These are phyloP conservation scores for Rhinichthys osculus DNA, from an alignment of 2,797 vertebrate genomes.

Conservation along the genomic window DNA sequence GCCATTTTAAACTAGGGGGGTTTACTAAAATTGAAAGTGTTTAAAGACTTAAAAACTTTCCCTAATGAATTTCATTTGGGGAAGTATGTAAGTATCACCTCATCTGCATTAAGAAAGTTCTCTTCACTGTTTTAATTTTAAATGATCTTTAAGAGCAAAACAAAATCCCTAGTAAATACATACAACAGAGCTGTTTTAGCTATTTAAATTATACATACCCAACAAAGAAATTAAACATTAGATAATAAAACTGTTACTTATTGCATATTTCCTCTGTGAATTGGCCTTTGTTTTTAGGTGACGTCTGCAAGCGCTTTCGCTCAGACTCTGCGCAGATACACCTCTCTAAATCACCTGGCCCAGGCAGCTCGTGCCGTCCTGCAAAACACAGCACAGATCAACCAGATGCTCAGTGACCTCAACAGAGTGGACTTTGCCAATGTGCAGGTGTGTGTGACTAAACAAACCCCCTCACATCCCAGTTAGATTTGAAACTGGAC, in stretches of 20 bases:
- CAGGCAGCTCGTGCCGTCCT: conserved; percentile 93
- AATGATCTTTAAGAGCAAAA: conserved; percentile 1
- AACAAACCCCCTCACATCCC: neutral
- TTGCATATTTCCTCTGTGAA: neutral
- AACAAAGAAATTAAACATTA: neutral
- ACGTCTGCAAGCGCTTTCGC: conserved; percentile 92
- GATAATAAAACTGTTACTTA: neutral
- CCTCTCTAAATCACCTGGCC: conserved; percentile 92
- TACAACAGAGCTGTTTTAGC: neutral
- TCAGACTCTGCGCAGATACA: conserved; percentile 94
- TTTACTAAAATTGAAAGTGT: neutral
- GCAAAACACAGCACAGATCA: conserved; percentile 95
- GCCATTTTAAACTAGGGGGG: neutral
- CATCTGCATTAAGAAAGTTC: neutral
- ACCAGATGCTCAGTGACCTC: conserved; percentile 96
- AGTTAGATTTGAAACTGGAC: neutral
- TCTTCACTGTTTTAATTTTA: neutral
- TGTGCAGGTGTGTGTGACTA: conserved; percentile 83
- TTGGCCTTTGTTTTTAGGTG: conserved; percentile 74
- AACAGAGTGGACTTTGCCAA: conserved; percentile 96
- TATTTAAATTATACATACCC: neutral
- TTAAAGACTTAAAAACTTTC: conserved; percentile 8
- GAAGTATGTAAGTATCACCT: neutral
- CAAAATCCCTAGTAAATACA: neutral
- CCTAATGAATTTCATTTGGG: neutral